A percentile compares a stretch with the other conserved stretches of the same genome.
These are phyloP conservation scores for Sterrhoptilus dennistouni DNA, from an alignment of 2,113 vertebrate genomes.

Conservation along the genomic window DNA sequence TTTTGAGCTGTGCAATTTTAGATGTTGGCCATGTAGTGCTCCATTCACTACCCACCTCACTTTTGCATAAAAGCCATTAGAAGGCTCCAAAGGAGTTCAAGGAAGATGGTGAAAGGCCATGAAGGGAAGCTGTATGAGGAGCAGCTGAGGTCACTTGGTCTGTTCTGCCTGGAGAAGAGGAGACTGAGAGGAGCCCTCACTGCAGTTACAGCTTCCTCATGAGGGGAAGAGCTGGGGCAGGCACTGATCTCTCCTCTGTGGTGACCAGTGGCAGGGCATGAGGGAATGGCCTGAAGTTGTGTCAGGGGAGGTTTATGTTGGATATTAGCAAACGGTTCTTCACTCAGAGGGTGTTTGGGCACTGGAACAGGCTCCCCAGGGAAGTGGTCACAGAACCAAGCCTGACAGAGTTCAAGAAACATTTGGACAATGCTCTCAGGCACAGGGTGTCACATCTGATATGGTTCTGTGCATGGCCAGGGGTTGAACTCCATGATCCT, in stretches of 20 bases:
- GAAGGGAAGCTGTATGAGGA: fast-evolving
- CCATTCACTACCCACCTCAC: background rate
- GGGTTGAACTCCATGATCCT: background rate
- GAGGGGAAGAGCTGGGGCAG: background rate
- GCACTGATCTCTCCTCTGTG: background rate
- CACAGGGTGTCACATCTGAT: background rate
- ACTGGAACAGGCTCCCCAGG: background rate
- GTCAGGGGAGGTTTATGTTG: background rate
- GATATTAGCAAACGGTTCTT: fast-evolving
- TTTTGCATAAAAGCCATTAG: background rate
- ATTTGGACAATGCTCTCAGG: background rate
- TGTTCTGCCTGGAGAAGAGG: background rate
- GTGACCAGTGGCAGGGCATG: fast-evolving
- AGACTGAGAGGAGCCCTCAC: background rate
- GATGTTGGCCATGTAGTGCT: background rate
- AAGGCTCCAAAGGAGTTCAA: background rate
- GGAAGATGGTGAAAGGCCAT: background rate
- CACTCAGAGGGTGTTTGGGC: background rate
- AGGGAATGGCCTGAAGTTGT: background rate
- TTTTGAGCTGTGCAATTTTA: background rate
- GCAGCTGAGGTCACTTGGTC: background rate
- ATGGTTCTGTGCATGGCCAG: background rate
- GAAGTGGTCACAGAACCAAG: background rate
- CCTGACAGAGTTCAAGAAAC: background rate
- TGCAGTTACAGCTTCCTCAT: background rate